Percentiles rank a stretch among this genome's conserved stretches.
These are phyloP conservation scores for Eupithecia dodoneata DNA, from an alignment of 2,888 invertebrate species.

Conservation along the genomic window DNA sequence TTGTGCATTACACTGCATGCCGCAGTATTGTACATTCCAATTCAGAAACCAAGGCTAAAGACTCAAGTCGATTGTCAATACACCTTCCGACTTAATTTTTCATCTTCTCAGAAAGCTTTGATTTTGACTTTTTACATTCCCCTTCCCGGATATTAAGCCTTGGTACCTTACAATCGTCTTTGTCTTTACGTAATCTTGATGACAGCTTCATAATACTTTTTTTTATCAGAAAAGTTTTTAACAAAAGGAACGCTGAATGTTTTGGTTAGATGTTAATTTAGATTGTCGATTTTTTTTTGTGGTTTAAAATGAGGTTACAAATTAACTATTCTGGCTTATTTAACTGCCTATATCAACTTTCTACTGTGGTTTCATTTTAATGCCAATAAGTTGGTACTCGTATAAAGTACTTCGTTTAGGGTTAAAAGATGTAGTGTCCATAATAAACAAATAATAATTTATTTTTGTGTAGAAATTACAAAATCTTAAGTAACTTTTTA, in stretches of 20 bases:
- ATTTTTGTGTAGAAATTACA: background rate
- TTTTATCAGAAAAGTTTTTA: slow-evolving; percentile 23
- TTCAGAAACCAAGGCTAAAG: background rate
- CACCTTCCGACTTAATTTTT: background rate
- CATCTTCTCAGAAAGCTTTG: background rate
- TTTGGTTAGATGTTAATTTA: slow-evolving; percentile 7
- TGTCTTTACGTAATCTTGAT: background rate
- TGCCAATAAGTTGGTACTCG: background rate
- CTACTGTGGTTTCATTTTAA: background rate
- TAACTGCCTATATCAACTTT: background rate
- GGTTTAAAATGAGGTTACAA: background rate
- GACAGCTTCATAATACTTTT: slow-evolving; percentile 31
- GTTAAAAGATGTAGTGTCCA: background rate
- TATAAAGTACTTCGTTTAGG: background rate
- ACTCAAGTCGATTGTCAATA: background rate
- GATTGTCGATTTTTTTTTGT: background rate
- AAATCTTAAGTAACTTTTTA: background rate
- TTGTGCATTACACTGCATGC: too few species aligned
- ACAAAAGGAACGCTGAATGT: slow-evolving; percentile 1
- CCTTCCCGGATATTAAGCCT: slow-evolving; percentile 1
- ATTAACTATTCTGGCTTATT: background rate
- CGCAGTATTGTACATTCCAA: background rate
- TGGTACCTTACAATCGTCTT: background rate
- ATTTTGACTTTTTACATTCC: background rate
- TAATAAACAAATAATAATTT: background rate